Percentiles rank a stretch among this genome's conserved stretches.
Evolutionary conservation across 2,113 vertebrate species (phyloP).

Genomic region (Ictidomys tridecemlineatus): DNA sequence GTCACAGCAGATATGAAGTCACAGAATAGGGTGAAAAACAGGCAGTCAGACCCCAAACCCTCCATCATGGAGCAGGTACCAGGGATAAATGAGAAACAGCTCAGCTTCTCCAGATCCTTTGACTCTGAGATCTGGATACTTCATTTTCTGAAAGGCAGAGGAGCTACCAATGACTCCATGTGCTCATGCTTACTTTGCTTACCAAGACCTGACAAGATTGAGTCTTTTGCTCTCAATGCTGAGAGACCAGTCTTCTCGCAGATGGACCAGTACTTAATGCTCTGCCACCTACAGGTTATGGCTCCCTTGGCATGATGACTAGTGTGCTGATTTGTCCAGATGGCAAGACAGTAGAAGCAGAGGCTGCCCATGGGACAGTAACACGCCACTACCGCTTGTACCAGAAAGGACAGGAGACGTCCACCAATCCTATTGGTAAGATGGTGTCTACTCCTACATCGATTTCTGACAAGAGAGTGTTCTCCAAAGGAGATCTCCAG

Average conservation of each 20-base stretch:
- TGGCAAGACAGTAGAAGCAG: slow-evolving; percentile 97
- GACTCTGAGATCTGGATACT: not conserved
- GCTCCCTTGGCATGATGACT: slow-evolving; percentile 99
- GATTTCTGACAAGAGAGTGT: not conserved
- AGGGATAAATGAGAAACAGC: not conserved
- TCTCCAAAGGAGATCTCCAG: not conserved
- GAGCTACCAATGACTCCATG: not conserved
- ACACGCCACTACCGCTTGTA: slow-evolving; percentile 97
- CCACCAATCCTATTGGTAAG: slow-evolving; percentile 98
- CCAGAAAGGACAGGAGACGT: slow-evolving; percentile 98
- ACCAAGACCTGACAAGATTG: not conserved
- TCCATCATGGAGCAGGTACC: not conserved
- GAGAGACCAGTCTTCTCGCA: not conserved
- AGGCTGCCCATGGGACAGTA: slow-evolving; percentile 97
- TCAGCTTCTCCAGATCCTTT: not conserved
- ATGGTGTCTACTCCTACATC: not conserved
- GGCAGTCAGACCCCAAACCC: not conserved
- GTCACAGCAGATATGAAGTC: not conserved
- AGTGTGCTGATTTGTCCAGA: slow-evolving; percentile 98
- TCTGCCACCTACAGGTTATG: slow-evolving; percentile 91
- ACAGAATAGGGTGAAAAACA: not conserved
- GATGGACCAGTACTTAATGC: not conserved
- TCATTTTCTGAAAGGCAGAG: not conserved
- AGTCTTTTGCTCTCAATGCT: not conserved
- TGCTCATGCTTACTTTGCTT: not conserved